A percentile compares a stretch with the other conserved stretches of the same genome.
Conservation (phyloP, 2,888 invertebrate genomes). For the Drosophila kambysellisi region DNA sequence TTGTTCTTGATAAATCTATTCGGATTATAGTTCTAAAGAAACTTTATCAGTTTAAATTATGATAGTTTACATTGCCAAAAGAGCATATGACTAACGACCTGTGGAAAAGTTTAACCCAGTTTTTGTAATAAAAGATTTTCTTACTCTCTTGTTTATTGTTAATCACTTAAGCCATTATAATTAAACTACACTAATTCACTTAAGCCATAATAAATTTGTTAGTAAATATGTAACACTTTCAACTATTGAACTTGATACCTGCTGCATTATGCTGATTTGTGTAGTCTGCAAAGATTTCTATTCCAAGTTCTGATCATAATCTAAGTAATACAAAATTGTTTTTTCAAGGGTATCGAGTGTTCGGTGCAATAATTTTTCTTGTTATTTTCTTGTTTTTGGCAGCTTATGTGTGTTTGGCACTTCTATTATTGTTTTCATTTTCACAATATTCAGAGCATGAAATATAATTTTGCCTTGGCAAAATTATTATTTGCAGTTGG, state of each 20-base stretch:
- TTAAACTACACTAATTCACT: slow-evolving; percentile 27
- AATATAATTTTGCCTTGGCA: slow-evolving; percentile 71
- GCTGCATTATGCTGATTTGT: not conserved
- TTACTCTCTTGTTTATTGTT: slow-evolving; percentile 57
- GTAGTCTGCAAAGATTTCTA: not conserved
- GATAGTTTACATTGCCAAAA: slow-evolving; percentile 25
- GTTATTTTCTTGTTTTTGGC: slow-evolving; percentile 20
- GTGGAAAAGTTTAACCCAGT: slow-evolving; percentile 37
- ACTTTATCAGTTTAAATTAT: not conserved
- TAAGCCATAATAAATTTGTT: slow-evolving; percentile 11
- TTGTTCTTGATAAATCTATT: not conserved
- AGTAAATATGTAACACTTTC: not conserved
- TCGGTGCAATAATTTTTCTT: not conserved
- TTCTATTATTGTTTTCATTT: slow-evolving; percentile 64
- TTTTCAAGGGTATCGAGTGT: slow-evolving; percentile 9
- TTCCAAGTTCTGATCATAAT: not conserved
- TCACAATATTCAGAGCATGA: slow-evolving; percentile 75
- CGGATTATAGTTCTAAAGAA: not conserved
- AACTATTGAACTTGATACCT: not conserved
- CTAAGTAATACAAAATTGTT: too few relatives aligned
- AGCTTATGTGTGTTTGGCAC: slow-evolving; percentile 37
- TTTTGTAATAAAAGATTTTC: slow-evolving; percentile 35
- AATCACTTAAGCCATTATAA: slow-evolving; percentile 49
- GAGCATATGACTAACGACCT: slow-evolving; percentile 44
- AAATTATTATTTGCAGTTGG: slow-evolving; percentile 76